These are phyloP conservation scores for Talpa occidentalis DNA, from an alignment of 2,113 vertebrate species.

Conservation along the genomic window DNA sequence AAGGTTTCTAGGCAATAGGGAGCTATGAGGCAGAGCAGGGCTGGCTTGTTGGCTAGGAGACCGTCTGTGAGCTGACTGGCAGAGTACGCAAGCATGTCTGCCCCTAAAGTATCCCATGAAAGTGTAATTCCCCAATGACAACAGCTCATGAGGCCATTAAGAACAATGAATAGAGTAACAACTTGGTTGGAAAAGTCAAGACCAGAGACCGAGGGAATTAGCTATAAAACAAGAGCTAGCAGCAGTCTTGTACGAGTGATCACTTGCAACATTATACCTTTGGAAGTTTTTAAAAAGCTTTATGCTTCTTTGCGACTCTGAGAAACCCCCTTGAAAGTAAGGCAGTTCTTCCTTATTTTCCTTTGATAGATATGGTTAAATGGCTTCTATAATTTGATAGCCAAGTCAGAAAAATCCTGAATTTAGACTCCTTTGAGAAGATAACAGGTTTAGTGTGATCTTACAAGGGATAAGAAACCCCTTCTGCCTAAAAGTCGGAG, in stretches of 20 bases:
- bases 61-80: neutral
- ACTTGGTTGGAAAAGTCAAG: neutral
- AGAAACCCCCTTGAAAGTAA: neutral
- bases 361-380: neutral
- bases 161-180: neutral
- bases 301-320: neutral
- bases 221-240: neutral
- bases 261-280: neutral
- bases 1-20: neutral
- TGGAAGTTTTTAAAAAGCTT: neutral
- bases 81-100: neutral
- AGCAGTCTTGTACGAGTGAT: neutral
- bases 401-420: neutral
- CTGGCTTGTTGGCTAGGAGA: neutral
- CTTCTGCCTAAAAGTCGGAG: neutral
- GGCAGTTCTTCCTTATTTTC: neutral
- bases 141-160: neutral
- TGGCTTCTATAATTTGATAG: neutral
- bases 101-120: neutral
- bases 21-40: neutral
- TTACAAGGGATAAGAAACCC: neutral
- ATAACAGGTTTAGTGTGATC: neutral
- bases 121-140: neutral
- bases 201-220: neutral
- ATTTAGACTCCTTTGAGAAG: conserved; percentile 48